These are phyloP conservation scores for Drosophila serrata DNA, from an alignment of 1,140 invertebrate genomes.

Conservation along the genomic window DNA sequence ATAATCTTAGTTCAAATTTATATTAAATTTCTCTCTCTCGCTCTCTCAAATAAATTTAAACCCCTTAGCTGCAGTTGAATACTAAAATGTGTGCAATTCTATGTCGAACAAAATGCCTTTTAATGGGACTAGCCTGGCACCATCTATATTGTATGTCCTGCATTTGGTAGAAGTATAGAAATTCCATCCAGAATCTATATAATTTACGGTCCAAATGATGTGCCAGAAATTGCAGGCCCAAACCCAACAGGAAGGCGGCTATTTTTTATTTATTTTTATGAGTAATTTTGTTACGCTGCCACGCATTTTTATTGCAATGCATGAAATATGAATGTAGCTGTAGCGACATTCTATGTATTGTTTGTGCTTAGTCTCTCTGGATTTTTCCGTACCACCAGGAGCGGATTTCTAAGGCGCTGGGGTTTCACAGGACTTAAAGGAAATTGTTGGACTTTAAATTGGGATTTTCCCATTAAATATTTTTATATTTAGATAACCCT, in stretches of 20 bases:
- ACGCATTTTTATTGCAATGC: constrained; percentile 75
- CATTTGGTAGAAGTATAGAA: constrained; percentile 41
- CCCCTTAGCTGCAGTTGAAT: constrained; percentile 4
- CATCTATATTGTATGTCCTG: constrained; percentile 15
- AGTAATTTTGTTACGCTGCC: constrained; percentile 65
- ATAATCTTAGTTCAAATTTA: too few species aligned
- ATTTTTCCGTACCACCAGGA: constrained; percentile 9
- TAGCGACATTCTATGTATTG: constrained; percentile 18
- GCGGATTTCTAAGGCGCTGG: neutral
- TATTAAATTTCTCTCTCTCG: neutral
- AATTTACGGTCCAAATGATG: constrained; percentile 76
- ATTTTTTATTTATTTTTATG: constrained; percentile 82
- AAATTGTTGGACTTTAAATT: fast-evolving
- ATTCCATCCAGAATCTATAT: constrained; percentile 56
- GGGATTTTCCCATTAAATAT: neutral
- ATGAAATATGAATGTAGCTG: constrained; percentile 72
- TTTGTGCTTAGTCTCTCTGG: constrained; percentile 30
- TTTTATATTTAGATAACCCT: neutral
- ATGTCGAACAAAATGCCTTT: constrained; percentile 51
- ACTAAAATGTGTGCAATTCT: constrained; percentile 1
- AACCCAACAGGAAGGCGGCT: constrained; percentile 32
- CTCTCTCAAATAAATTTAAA: neutral
- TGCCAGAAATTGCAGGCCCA: constrained; percentile 68
- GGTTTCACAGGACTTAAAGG: neutral
- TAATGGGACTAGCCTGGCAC: constrained; percentile 35